These are phyloP conservation scores for Hoplodrina ambigua DNA, from an alignment of 2,888 invertebrate species.

Conservation along the genomic window DNA sequence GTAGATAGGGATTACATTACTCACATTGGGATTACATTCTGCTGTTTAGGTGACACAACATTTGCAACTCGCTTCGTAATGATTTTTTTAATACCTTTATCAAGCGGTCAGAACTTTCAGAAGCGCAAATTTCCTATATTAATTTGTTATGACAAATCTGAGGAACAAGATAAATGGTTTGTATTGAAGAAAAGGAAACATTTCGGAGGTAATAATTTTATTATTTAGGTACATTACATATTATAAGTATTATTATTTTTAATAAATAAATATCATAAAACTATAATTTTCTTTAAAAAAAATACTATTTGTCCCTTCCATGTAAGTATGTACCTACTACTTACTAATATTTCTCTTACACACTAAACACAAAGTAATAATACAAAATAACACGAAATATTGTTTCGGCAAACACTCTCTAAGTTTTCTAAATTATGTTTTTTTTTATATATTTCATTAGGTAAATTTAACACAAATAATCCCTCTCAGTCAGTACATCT, in stretches of 20 bases:
- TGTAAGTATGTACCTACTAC: not conserved
- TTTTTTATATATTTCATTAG: not conserved
- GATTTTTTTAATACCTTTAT: too few species aligned
- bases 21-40: too few species aligned
- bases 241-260: not conserved
- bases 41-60: too few species aligned
- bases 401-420: not conserved
- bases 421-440: not conserved
- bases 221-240: constrained; percentile 5
- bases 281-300: not conserved
- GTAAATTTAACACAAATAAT: not conserved
- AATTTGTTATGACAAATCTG: too few species aligned
- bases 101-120: too few species aligned
- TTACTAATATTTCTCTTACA: constrained; percentile 4
- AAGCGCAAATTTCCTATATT: too few species aligned
- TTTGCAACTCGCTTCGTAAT: too few species aligned
- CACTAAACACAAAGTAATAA: constrained; percentile 3
- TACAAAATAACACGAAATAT: not conserved
- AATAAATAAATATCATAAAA: constrained; percentile 31
- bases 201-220: constrained; percentile 35
- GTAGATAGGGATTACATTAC: too few species aligned
- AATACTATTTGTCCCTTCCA: constrained; percentile 9
- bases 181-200: not conserved
- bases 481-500: not conserved
- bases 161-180: too few species aligned